Conservation (phyloP, 2,888 invertebrate species). For the Cylindroiulus punctatus region DNA sequence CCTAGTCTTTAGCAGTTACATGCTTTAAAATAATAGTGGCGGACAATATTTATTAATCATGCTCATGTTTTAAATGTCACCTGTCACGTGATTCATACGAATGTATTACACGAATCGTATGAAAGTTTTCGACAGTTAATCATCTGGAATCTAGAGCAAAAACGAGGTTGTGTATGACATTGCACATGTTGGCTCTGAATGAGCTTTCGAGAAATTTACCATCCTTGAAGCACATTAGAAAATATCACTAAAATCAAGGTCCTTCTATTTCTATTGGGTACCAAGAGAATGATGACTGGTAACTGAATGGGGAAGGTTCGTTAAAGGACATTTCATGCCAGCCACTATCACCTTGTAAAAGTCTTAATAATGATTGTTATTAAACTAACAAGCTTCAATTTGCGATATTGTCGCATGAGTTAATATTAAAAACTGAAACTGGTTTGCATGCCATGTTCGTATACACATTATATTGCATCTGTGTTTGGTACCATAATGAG, state of each 20-base stretch:
- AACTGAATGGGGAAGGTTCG: neutral
- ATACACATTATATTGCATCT: too few relatives aligned
- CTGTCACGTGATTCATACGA: neutral
- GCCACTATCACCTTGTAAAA: too few relatives aligned
- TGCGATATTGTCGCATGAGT: too few relatives aligned
- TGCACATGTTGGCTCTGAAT: neutral
- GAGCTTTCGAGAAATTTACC: neutral
- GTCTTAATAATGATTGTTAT: too few relatives aligned
- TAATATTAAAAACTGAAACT: too few relatives aligned
- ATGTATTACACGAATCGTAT: neutral
- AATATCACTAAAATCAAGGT: neutral
- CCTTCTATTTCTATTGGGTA: neutral
- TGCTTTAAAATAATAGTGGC: neutral
- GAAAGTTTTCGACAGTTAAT: neutral
- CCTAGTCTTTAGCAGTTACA: neutral
- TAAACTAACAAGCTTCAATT: too few relatives aligned
- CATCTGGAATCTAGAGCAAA: neutral
- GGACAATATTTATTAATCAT: slow-evolving; percentile 16
- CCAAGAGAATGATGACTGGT: neutral
- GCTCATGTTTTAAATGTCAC: neutral
- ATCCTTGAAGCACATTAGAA: neutral
- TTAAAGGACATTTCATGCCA: too few relatives aligned
- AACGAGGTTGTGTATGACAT: neutral
- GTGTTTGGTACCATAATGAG: too few relatives aligned
- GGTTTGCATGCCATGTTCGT: too few relatives aligned